Evolutionary conservation across 1,140 invertebrate species (phyloP), one percentile per base, ranked within the genome.

Genomic region (Paralvinella palmiformis): DNA sequence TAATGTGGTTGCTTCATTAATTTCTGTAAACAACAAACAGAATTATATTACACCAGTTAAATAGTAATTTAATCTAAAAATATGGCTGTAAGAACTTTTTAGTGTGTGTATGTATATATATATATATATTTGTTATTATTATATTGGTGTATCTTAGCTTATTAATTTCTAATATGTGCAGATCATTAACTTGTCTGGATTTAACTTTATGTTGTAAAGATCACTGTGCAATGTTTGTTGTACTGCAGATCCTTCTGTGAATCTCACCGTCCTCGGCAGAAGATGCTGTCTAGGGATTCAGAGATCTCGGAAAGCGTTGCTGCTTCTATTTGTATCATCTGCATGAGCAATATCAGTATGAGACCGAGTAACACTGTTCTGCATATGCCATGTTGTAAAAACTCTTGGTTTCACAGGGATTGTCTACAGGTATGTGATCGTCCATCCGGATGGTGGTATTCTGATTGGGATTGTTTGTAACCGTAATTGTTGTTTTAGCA

Each of bases 301-400:
- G 50, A 59, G 24, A 37, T n/a, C 32, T 27, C 29, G 31, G 13
- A 36, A 17, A 35, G 24, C 31, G 41, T 27, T 29, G 62, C 50
- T 13, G 75, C 72, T 86, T 85, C 77, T 75, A 86, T 88, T 13
- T 77, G 74, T 86, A 85, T 77, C 75, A 86, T 88, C 68, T 87
- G 86, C 75, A 84, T 85, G 67, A 82, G 83, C 35, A 67, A 78
- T 22, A 78, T 86, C 10, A 64, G 81, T 55, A 70, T 77, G 0
- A 37, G 67, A 27, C 74, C 83, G 65, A 72, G 68, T 24, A 71
- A 77, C 45, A 63, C 75, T 35, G 83, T 83, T 3, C 64, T 87
- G 13, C 83, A 84, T 78, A 81, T 85, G n/a, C 84, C 85, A 0
- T 88, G 86, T 73, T 88, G 86, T 71, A 84, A 83, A 62, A 83